phyloP scores from a whole-genome alignment of 2,797 vertebrate genomes.

The Lerista edwardsae region DNA sequence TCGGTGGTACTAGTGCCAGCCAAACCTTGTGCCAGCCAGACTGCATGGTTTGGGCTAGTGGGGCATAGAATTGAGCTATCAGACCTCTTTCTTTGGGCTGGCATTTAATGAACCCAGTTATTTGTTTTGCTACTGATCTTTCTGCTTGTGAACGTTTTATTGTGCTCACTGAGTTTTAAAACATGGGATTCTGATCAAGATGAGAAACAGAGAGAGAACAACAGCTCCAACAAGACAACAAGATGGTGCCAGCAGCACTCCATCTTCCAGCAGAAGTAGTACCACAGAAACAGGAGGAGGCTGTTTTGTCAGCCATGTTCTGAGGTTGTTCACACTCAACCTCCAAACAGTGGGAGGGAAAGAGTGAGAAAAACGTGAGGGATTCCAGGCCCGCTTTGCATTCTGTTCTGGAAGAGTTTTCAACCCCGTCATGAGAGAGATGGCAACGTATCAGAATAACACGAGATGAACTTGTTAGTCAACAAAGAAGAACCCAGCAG shows the following conservation, averaged over 20 bases:
- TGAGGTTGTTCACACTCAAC: neutral
- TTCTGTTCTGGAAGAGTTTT: conserved; percentile 17
- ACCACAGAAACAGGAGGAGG: conserved; percentile 16
- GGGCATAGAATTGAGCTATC: too few relatives aligned
- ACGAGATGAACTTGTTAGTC: conserved; percentile 30
- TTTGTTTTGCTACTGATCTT: neutral
- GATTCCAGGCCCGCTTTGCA: conserved; percentile 11
- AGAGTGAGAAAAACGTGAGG: neutral
- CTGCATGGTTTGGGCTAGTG: too few relatives aligned
- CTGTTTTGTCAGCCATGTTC: neutral
- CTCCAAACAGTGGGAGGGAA: neutral
- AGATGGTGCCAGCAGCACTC: conserved; percentile 34
- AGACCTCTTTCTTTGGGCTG: neutral
- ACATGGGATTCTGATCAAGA: neutral
- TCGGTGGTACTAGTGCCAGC: too few relatives aligned
- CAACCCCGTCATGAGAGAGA: conserved; percentile 7
- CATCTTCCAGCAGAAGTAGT: conserved; percentile 20
- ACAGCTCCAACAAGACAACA: conserved; percentile 1
- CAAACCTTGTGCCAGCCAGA: too few relatives aligned
- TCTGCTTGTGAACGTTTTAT: neutral
- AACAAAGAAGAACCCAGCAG: conserved; percentile 34
- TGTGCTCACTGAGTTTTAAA: neutral
- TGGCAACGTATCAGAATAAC: conserved; percentile 40
- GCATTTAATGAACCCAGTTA: neutral
- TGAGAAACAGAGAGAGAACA: conserved; percentile 10